Conservation (phyloP, 2,888 invertebrate genomes). For the Melinopterus prodromus region DNA sequence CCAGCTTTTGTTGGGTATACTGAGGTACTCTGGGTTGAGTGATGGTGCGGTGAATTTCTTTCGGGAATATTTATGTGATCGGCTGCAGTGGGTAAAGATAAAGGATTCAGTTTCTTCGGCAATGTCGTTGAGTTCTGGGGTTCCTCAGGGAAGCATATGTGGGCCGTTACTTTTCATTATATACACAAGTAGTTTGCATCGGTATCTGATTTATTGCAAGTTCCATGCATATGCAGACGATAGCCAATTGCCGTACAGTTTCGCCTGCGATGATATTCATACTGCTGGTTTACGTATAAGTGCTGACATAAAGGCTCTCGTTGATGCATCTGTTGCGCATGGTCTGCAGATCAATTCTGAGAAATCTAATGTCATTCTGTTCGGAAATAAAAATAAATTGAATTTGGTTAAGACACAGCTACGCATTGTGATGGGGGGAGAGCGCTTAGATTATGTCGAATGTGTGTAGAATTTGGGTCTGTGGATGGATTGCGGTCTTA, state of each 20-base stretch:
- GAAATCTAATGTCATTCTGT: background rate
- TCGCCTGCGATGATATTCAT: background rate
- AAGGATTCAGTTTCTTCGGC: background rate
- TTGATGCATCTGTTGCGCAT: background rate
- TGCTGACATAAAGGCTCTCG: background rate
- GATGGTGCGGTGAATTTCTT: background rate
- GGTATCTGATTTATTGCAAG: background rate
- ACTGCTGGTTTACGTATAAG: background rate
- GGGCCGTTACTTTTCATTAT: slow-evolving; percentile 17
- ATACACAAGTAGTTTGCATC: background rate
- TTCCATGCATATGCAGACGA: slow-evolving; percentile 19
- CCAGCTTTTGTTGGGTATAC: background rate
- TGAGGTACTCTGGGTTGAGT: background rate
- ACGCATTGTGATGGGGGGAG: too few relatives aligned
- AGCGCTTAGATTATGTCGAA: too few relatives aligned
- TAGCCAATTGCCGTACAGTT: background rate
- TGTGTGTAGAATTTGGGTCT: too few relatives aligned
- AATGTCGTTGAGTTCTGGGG: background rate
- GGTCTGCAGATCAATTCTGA: background rate
- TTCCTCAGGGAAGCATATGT: background rate
- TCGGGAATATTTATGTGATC: background rate
- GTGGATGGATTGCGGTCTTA: too few relatives aligned
- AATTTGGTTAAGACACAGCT: too few relatives aligned
- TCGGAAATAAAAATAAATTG: background rate
- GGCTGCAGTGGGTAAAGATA: background rate